Evolutionary conservation across 1,140 invertebrate species (phyloP), one percentile per base, ranked within the genome.

Genomic region (Drosophila punjabiensis): DNA sequence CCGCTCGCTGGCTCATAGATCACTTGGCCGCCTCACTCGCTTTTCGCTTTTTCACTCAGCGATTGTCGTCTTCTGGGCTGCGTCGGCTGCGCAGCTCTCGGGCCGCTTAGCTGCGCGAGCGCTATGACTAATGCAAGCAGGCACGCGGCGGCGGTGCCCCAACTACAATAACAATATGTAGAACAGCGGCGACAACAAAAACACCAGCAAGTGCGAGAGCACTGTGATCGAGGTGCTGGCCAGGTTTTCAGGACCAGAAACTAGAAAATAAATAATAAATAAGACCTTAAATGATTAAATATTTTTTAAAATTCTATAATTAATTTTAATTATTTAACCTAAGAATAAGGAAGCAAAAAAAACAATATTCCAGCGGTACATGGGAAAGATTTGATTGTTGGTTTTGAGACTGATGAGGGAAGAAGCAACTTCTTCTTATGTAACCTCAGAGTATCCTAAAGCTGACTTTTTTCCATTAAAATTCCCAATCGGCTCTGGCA

Each of bases 141-240:
- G 79, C 86, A 84, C 75, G 82, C 85, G 85, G 83, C 76, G 67
- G 83, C 67, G 59, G 76, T 55, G 53, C 81, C 65, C 84, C 84
- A 87, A 84, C 84, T 84, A 88, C 85, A 88, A 88, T 67, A 81
- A 89, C 81, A 89, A 70, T 89, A 88, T 89, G 85, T 88, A 83
- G 89, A 91, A 91, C 77, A 83, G 80, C 55, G 70, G 52, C 63
- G 30, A 53, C 78, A 64, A 14, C 82, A 80, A 62, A 56, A 81
- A 13, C 70, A 86, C 59, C 69, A 79, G 48, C 84, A 88, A 88
- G 84, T 88, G 85, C 62, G 61, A 63, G 58, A 55, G 65, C 48
- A 60, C 68, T 24, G 33, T 35, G 70, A 52, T 61, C 47, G 37
- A 41, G 37, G 37, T 20, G 55, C 37, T 43, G 68, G 45, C 11